These are phyloP conservation scores for Trachymyrmex cornetzi DNA, from an alignment of 1,140 invertebrate genomes.

Conservation along the genomic window DNA sequence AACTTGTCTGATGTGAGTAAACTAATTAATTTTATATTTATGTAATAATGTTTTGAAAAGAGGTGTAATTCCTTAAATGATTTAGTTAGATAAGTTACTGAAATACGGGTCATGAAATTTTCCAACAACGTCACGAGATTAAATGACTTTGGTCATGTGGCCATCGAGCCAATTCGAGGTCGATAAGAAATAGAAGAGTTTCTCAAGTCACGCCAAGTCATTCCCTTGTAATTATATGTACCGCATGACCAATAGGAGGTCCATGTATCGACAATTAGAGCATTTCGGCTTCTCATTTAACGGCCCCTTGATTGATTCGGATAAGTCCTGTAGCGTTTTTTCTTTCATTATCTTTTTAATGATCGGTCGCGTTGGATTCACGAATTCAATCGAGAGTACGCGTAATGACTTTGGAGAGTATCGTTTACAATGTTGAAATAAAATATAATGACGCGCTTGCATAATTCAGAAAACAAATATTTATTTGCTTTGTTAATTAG, in stretches of 20 bases:
- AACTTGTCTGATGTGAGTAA: not conserved
- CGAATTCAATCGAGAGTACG: constrained; percentile 1
- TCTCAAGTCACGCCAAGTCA: constrained; percentile 80
- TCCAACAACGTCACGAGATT: constrained; percentile 81
- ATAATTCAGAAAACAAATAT: constrained; percentile 37
- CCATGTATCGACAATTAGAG: constrained; percentile 82
- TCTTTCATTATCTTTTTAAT: constrained; percentile 73
- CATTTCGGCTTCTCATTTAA: constrained; percentile 82
- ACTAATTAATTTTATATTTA: not conserved
- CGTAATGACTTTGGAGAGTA: constrained; percentile 3
- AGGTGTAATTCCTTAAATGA: constrained; percentile 39
- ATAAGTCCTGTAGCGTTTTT: constrained; percentile 71
- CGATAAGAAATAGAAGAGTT: constrained; percentile 79
- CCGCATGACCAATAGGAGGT: constrained; percentile 83
- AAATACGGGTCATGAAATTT: constrained; percentile 55
- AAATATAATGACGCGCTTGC: constrained; percentile 29
- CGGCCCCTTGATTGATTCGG: constrained; percentile 78
- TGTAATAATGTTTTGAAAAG: not conserved
- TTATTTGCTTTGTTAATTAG: not conserved
- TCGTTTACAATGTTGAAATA: constrained; percentile 51
- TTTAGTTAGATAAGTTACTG: constrained; percentile 51
- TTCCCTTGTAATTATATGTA: constrained; percentile 85
- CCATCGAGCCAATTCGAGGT: constrained; percentile 60
- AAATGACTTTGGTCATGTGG: constrained; percentile 79
- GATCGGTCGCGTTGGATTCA: constrained; percentile 33